These are phyloP conservation scores for Beris chalybata DNA, from an alignment of 2,888 invertebrate species.

Conservation along the genomic window DNA sequence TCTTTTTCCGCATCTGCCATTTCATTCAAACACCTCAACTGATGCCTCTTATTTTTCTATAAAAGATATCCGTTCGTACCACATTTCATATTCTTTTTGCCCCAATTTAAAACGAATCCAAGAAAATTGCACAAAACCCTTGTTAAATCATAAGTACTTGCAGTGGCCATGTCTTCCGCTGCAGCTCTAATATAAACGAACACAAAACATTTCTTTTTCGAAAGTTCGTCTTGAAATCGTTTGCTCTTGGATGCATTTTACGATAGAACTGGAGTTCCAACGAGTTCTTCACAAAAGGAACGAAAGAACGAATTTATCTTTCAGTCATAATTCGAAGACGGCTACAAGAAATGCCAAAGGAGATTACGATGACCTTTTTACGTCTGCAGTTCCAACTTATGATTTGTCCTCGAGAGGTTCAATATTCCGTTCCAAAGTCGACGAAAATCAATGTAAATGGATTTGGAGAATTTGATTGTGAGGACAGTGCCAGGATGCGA, in stretches of 20 bases:
- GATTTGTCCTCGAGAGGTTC: slow-evolving; percentile 12
- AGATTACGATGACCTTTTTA: slow-evolving; percentile 27
- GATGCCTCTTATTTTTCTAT: too few species aligned
- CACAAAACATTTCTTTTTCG: slow-evolving; percentile 24
- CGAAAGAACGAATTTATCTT: slow-evolving; percentile 7
- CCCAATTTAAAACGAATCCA: too few species aligned
- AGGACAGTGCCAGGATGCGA: neutral
- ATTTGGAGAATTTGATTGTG: slow-evolving; percentile 20
- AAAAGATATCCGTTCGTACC: too few species aligned
- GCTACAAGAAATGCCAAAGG: slow-evolving; percentile 23
- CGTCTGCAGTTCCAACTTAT: slow-evolving; percentile 24
- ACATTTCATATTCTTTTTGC: too few species aligned
- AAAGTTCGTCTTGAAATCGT: slow-evolving; percentile 4
- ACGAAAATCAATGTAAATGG: slow-evolving; percentile 16
- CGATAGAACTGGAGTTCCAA: slow-evolving; percentile 17
- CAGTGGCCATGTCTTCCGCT: neutral
- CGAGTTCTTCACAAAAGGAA: slow-evolving; percentile 20
- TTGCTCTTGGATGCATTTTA: slow-evolving; percentile 21
- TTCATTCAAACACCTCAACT: too few species aligned
- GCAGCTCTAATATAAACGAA: neutral
- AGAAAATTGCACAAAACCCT: too few species aligned
- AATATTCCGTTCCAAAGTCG: neutral
- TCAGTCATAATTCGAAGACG: neutral
- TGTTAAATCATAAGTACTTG: too few species aligned
- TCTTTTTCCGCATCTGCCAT: too few species aligned